Evolutionary conservation across 1,140 invertebrate genomes (phyloP).

Genomic region (Lucilia cuprina): DNA sequence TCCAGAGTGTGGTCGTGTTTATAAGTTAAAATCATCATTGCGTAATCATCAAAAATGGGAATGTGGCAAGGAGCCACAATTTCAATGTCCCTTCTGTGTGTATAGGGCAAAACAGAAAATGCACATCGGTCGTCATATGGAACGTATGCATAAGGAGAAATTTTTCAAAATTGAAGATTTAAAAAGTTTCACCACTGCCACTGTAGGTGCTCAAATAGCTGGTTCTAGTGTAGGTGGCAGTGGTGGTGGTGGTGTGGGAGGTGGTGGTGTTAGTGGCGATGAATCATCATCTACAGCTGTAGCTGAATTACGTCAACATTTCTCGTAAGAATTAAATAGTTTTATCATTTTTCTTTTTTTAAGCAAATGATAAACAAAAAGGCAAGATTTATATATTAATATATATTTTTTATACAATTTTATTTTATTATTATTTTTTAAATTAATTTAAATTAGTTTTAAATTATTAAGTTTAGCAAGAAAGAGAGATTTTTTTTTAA

Average conservation of each 20-base stretch:
- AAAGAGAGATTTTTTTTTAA: neutral
- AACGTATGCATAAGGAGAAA: constrained; percentile 83
- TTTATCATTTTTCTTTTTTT: neutral
- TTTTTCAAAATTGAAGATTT: constrained; percentile 59
- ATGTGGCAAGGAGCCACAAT: constrained; percentile 84
- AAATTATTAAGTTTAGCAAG: neutral
- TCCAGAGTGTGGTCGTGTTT: constrained; percentile 80
- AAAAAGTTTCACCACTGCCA: constrained; percentile 47
- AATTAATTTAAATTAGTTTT: neutral
- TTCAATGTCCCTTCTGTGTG: constrained; percentile 81
- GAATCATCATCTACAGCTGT: constrained; percentile 48
- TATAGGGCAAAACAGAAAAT: constrained; percentile 85
- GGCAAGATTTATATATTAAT: neutral
- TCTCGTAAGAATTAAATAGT: constrained; percentile 44
- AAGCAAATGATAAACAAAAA: neutral
- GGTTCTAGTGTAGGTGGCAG: constrained; percentile 38
- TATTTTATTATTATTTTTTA: neutral
- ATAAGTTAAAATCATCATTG: constrained; percentile 84
- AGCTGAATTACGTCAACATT: constrained; percentile 55
- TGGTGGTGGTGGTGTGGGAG: constrained; percentile 13
- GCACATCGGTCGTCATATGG: constrained; percentile 86
- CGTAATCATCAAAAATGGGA: constrained; percentile 89
- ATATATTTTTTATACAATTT: neutral
- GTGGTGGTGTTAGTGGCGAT: constrained; percentile 35
- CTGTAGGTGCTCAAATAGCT: constrained; percentile 13